A percentile compares a stretch with the other conserved stretches of the same genome.
Conservation (phyloP, 2,888 invertebrate species). For the Baronia brevicornis region DNA sequence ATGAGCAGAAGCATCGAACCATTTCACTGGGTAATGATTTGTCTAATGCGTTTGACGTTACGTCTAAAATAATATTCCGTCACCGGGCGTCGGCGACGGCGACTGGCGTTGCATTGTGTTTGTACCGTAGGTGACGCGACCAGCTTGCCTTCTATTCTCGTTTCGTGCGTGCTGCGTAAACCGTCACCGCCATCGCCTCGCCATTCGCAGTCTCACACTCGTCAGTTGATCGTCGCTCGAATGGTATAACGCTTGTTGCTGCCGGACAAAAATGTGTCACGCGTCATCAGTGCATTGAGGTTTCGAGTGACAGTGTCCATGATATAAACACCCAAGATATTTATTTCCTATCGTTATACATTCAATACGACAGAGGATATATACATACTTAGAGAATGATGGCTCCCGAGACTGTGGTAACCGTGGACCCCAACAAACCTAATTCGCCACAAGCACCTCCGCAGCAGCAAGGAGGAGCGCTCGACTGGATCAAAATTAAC, state of each 20-base stretch:
- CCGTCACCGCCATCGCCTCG: slow-evolving; percentile 31
- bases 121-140: slow-evolving; percentile 14
- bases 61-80: slow-evolving; percentile 30
- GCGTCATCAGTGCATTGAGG: slow-evolving; percentile 53
- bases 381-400: slow-evolving; percentile 68
- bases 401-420: slow-evolving; percentile 91
- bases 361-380: slow-evolving; percentile 20
- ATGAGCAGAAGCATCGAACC: no score
- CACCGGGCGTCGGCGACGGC: slow-evolving; percentile 23
- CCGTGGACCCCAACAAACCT: slow-evolving; percentile 81
- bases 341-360: no score
- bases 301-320: slow-evolving; percentile 59
- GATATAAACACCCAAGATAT: slow-evolving; percentile 26
- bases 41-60: slow-evolving; percentile 4
- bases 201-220: slow-evolving; percentile 33
- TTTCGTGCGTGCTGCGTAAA: slow-evolving; percentile 16
- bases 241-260: slow-evolving; percentile 49
- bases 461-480: slow-evolving; percentile 68
- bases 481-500: slow-evolving; percentile 85
- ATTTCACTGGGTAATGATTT: no score
- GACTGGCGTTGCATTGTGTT: slow-evolving; percentile 16
- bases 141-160: slow-evolving; percentile 25
- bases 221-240: slow-evolving; percentile 58
- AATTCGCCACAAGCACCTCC: slow-evolving; percentile 59
- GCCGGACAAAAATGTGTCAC: slow-evolving; percentile 50